These are phyloP conservation scores for Amphibalanus amphitrite DNA, from an alignment of 1,140 invertebrate genomes.

Conservation along the genomic window DNA sequence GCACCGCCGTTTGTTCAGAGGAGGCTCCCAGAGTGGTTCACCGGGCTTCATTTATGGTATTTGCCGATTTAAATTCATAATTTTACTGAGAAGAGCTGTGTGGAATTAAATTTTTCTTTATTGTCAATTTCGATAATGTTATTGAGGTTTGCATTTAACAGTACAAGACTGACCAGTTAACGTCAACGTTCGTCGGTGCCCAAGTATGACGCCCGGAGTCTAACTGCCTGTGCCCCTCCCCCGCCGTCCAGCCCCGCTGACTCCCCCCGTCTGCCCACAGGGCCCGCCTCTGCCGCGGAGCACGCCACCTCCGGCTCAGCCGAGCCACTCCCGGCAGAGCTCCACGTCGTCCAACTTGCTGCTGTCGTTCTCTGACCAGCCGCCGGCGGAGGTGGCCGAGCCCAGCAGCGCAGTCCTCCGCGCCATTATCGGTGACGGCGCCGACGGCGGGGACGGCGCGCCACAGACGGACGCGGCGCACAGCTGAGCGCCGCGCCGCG, in stretches of 20 bases:
- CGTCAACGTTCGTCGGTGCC: not conserved
- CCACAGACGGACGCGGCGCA: no score
- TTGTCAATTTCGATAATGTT: not conserved
- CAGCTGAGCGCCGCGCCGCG: no score
- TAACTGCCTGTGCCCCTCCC: not conserved
- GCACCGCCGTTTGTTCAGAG: constrained; percentile 34
- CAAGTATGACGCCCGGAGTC: not conserved
- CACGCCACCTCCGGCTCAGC: not conserved
- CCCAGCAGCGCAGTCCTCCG: not conserved
- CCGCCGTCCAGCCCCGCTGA: not conserved
- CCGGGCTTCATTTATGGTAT: not conserved
- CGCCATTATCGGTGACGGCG: not conserved
- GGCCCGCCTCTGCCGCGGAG: not conserved
- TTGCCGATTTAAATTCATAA: not conserved
- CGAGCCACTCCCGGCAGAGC: not conserved
- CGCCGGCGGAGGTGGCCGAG: not conserved
- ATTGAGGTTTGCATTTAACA: not conserved
- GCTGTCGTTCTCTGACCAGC: not conserved
- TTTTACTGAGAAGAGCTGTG: not conserved
- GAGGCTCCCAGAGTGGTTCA: not conserved
- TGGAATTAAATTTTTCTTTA: not conserved
- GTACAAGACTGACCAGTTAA: no score
- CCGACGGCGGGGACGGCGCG: not conserved
- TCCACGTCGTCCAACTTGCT: not conserved
- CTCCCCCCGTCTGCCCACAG: not conserved